Evolutionary conservation across 2,888 invertebrate genomes (phyloP), one percentile per base, ranked within the genome.

Genomic region (Hipparchia sbordonii): DNA sequence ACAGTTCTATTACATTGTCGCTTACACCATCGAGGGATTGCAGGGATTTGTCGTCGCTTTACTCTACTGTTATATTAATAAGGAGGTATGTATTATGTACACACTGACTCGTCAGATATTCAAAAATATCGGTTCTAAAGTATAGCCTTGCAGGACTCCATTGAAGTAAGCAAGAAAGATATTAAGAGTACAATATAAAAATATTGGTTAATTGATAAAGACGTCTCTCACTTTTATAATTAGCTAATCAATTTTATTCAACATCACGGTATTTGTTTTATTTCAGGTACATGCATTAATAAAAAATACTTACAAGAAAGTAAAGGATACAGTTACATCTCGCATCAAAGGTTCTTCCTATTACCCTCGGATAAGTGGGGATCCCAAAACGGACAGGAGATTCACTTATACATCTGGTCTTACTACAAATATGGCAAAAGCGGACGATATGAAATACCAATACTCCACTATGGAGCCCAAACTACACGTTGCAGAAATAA

Each of bases 11-110:
- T 95, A 95, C 78, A 95, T 94, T 79, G 79, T 93, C n/a, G 93
- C 95, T 1, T 96, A 95, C 78, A 84, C 94, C 0, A 85, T 95
- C 52, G 95, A 95, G 78, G 95, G 94, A 0, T 79, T 95, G 3
- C 96, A 96, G 83, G 96, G 96, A 5, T 89, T 95, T 69, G 87
- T 95, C 54, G 95, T 96, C 0, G 95, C 96, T 5, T 79, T 95
- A 76, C 87, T 96, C 0, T 96, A 95, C 80, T 96, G 96, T 79
- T 96, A 96, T 79, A 87, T 94, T 2, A 96, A 95, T 79, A 93
- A 94, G 79, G 96, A 97, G 94, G 95, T 95, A 85, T 82, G 68
- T 9, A 73, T 8, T 13, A 6, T 2, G 13, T 56, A 13, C 7
- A 1, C 4, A 13, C 13, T 13, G 52, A 65, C n/a, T n/a, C 45